Conservation (phyloP, 1,140 invertebrate genomes). For the Muscidifurax raptorellus region DNA sequence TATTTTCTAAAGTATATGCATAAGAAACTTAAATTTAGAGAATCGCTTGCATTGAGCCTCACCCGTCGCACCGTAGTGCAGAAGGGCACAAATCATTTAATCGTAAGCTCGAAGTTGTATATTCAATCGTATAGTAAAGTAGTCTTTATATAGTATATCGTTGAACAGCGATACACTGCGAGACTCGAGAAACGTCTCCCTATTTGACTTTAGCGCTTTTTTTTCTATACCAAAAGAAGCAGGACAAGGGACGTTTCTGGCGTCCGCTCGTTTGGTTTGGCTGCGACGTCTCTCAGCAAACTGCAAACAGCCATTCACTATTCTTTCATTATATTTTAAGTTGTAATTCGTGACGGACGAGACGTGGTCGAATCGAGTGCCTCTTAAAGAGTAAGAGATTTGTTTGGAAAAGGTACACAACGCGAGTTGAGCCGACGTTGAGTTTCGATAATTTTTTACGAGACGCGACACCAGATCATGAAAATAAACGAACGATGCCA, state of each 20-base stretch:
- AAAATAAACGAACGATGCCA: not conserved
- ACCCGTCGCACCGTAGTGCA: not conserved
- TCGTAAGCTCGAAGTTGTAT: not conserved
- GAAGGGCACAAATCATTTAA: conserved; percentile 29
- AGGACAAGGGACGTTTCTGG: conserved; percentile 3
- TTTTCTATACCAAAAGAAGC: not conserved
- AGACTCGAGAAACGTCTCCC: not conserved
- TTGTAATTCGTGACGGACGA: conserved; percentile 1
- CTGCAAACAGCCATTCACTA: conserved; percentile 24
- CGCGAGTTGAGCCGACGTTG: not conserved
- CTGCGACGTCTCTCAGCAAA: conserved; percentile 21
- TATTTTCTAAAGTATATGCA: not conserved
- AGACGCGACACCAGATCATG: not conserved
- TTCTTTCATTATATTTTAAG: not conserved
- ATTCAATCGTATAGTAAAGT: not conserved
- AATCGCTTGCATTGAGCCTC: conserved; percentile 12
- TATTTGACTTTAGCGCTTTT: conserved; percentile 1
- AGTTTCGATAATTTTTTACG: not conserved
- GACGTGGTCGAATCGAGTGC: conserved; percentile 25
- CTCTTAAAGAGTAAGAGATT: not conserved
- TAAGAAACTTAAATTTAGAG: not conserved
- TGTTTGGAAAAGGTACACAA: not conserved
- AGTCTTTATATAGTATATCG: not conserved
- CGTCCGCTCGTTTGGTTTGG: conserved; percentile 8
- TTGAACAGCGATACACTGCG: not conserved